Evolutionary conservation across 2,888 invertebrate genomes (phyloP).

Genomic region (Macaria liturata): DNA sequence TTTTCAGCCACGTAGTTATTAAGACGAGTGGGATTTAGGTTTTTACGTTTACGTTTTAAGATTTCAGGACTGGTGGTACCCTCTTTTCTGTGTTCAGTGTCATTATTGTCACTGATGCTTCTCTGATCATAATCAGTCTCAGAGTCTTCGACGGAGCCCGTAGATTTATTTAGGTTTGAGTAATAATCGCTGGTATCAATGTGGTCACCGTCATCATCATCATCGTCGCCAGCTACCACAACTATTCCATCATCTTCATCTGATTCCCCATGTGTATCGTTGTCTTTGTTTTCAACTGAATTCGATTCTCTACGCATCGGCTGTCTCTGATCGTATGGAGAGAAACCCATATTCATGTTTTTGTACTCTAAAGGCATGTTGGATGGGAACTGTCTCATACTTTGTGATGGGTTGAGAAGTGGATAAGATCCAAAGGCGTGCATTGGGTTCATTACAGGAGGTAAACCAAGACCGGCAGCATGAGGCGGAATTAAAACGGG

Average conservation of each 20-base stretch:
- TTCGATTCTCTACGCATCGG: conserved; percentile 66
- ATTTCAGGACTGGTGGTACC: conserved; percentile 81
- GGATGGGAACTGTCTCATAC: conserved; percentile 82
- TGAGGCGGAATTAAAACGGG: conserved; percentile 90
- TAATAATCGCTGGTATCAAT: conserved; percentile 74
- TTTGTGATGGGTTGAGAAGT: conserved; percentile 87
- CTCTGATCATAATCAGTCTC: conserved; percentile 75
- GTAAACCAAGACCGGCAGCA: conserved; percentile 84
- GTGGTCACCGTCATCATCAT: conserved; percentile 86
- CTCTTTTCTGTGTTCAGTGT: conserved; percentile 73
- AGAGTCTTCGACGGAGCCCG: conserved; percentile 69
- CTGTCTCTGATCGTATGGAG: conserved; percentile 63
- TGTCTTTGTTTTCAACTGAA: conserved; percentile 78
- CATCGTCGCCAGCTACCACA: conserved; percentile 91
- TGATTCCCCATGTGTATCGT: conserved; percentile 85
- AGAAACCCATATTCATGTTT: conserved; percentile 66
- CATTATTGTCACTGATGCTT: conserved; percentile 71
- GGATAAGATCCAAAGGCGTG: conserved; percentile 92
- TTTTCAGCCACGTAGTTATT: conserved; percentile 52
- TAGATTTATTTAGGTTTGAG: conserved; percentile 67
- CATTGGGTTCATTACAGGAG: conserved; percentile 87
- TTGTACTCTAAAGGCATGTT: conserved; percentile 79
- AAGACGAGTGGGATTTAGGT: conserved; percentile 93
- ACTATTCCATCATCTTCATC: conserved; percentile 91
- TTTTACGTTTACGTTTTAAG: conserved; percentile 93